Evolutionary conservation across 2,888 invertebrate genomes (phyloP), one percentile per base, ranked within the genome.

Genomic region (Timandra comae): DNA sequence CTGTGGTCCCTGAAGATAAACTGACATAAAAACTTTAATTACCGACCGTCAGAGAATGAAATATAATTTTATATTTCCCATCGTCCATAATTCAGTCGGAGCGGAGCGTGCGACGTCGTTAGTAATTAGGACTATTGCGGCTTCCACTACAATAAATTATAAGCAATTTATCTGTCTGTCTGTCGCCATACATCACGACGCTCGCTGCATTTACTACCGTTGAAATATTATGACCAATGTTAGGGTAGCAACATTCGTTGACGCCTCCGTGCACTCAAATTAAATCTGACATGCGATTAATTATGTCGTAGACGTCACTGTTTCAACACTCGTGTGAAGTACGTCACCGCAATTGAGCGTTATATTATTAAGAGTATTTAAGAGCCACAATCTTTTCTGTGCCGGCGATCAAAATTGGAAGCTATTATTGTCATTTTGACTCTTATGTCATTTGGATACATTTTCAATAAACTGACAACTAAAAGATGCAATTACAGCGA

Each of bases 101-200:
- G 56, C 63, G 63, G 61, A 59, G 56, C 57, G 52, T 48, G 63
- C 65, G 51, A 65, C 63, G 62, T 66, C 63, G 55, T 35, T 29
- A 50, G 68, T 78, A 78, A 80, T 79, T 79, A 79, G 76, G 68
- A 66, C 56, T 56, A 56, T 55, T 55, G 63, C 68, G 64, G 69
- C 72, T 74, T 73, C 73, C 63, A 74, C 68, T 62, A 71, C 69
- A 66, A 80, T 84, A 84, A 84, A 84, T 82, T 81, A 75, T 78
- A 65, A 76, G 81, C 78, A 80, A 84, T 84, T 82, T 81, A 82
- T 82, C 74, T 75, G 82, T 80, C 81, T 55, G 72, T 75, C 73
- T 78, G 82, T 81, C 82, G 64, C 69, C 70, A 77, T 84, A 74
- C 71, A 82, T 84, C 82, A 82, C 66, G 63, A 52, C 49, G 47